Conservation (phyloP, 1,140 invertebrate genomes). For the Danaus melanippus region DNA sequence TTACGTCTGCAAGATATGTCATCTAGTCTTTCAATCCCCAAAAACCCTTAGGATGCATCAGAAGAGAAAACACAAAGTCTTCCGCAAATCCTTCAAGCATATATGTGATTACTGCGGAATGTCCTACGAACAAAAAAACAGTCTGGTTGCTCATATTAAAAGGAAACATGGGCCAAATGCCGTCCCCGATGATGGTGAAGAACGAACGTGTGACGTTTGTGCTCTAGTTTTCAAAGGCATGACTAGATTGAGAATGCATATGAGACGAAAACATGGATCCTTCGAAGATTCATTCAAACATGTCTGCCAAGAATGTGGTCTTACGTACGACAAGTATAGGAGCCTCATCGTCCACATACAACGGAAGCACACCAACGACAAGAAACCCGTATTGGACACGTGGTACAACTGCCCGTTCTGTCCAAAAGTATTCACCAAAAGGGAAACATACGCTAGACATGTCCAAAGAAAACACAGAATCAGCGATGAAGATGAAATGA, state of each 20-base stretch:
- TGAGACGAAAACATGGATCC: conserved; percentile 55
- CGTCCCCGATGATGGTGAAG: conserved; percentile 39
- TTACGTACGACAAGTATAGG: conserved; percentile 58
- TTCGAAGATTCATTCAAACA: conserved; percentile 55
- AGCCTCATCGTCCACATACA: conserved; percentile 56
- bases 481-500: conserved; percentile 33
- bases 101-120: conserved; percentile 55
- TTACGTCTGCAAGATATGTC: conserved; percentile 55
- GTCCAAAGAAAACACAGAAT: conserved; percentile 58
- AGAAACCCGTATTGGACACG: conserved; percentile 32
- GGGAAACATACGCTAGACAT: conserved; percentile 58
- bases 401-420: conserved; percentile 60
- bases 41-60: conserved; percentile 57
- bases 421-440: conserved; percentile 50
- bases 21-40: conserved; percentile 53
- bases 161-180: conserved; percentile 56
- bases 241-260: conserved; percentile 55
- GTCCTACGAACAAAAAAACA: conserved; percentile 58
- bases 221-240: conserved; percentile 60
- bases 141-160: conserved; percentile 55
- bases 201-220: conserved; percentile 58
- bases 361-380: conserved; percentile 41
- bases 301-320: conserved; percentile 48
- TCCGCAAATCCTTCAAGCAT: conserved; percentile 48
- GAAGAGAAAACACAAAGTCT: conserved; percentile 51